Evolutionary conservation across 2,888 invertebrate species (phyloP).

Genomic region (Clivina fossor): DNA sequence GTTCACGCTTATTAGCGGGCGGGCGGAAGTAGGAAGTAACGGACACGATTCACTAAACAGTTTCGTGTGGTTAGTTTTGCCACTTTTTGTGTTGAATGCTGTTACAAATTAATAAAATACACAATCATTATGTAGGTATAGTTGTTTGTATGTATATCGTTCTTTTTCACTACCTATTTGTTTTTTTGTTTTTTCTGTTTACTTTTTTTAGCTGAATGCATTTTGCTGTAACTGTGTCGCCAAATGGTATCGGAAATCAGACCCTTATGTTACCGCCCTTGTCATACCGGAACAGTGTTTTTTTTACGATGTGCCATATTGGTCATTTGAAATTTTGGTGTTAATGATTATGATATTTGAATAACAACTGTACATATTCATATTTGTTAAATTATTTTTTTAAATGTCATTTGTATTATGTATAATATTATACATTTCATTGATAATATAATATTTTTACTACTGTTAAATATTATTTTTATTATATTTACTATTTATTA

Average conservation of each 20-base stretch:
- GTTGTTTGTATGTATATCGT: not conserved
- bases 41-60: slow-evolving; percentile 2
- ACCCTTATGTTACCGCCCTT: too few species aligned
- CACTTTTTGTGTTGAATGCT: slow-evolving; percentile 2
- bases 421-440: too few species aligned
- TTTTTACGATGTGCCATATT: slow-evolving; percentile 7
- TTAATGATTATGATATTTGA: too few species aligned
- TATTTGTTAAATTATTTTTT: too few species aligned
- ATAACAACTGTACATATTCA: too few species aligned
- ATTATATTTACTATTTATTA: too few species aligned
- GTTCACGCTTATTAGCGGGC: not conserved
- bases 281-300: not conserved
- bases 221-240: slow-evolving; percentile 5
- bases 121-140: not conserved
- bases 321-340: slow-evolving; percentile 6
- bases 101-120: slow-evolving; percentile 8
- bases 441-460: too few species aligned
- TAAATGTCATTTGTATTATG: too few species aligned
- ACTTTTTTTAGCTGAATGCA: not conserved
- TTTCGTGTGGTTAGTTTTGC: slow-evolving; percentile 3
- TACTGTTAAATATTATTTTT: too few species aligned
- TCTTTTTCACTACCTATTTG: too few species aligned
- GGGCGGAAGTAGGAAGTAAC: slow-evolving; percentile 6
- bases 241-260: slow-evolving; percentile 1
- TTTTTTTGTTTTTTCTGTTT: too few species aligned